phyloP scores from a whole-genome alignment of 2,113 vertebrate genomes.

The Euleptes europaea region DNA sequence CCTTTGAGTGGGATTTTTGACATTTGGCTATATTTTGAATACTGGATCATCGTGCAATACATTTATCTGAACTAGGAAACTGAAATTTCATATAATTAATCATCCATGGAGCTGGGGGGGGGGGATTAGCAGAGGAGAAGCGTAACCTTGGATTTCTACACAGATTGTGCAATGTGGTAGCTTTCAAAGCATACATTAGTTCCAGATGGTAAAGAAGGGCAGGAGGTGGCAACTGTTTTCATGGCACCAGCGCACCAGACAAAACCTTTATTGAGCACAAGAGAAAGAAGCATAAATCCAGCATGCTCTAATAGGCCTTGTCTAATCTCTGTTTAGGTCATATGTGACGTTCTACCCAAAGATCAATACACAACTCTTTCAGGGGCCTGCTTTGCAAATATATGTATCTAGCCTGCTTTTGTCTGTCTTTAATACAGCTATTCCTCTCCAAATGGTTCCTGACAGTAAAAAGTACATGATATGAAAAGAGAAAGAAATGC shows the following conservation, averaged over 20 bases:
- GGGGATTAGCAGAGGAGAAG: background rate
- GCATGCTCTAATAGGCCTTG: background rate
- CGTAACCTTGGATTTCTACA: background rate
- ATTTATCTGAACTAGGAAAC: background rate
- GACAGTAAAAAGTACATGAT: background rate
- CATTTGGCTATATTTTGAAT: background rate
- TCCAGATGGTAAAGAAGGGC: background rate
- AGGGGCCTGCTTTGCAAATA: background rate
- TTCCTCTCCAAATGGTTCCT: background rate
- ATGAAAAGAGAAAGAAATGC: background rate
- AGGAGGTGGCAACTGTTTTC: background rate
- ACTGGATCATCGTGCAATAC: background rate
- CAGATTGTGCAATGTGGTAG: background rate
- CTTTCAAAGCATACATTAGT: background rate
- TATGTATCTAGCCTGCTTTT: background rate
- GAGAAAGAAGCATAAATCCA: background rate
- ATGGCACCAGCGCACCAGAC: background rate
- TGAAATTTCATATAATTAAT: background rate
- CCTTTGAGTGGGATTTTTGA: background rate
- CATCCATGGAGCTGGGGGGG: too few species aligned
- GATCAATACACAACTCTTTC: slow-evolving; percentile 3
- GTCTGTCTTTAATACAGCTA: background rate
- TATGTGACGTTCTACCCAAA: background rate
- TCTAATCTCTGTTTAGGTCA: slow-evolving; percentile 7
- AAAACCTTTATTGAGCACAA: background rate